These are phyloP conservation scores for Mobula hypostoma DNA, from an alignment of 2,113 vertebrate genomes.

Conservation along the genomic window DNA sequence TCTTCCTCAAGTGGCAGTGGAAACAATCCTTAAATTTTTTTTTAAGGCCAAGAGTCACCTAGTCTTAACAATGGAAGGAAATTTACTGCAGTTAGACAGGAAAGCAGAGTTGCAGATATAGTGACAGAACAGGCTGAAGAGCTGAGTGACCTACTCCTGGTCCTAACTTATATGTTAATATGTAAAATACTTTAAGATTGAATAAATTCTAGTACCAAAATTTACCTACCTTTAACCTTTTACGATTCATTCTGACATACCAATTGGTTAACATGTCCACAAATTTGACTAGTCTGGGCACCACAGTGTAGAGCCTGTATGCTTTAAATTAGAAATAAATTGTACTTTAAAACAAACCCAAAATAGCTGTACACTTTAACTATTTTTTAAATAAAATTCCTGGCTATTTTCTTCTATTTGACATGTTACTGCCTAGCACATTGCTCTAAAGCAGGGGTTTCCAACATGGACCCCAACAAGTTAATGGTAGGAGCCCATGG, in stretches of 20 bases:
- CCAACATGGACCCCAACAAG: too few species aligned
- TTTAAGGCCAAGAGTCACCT: too few species aligned
- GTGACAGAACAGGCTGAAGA: too few species aligned
- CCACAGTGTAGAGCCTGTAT: conserved; percentile 88
- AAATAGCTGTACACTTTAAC: not conserved
- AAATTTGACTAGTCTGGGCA: conserved; percentile 90
- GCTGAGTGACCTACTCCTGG: too few species aligned
- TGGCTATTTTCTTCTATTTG: not conserved
- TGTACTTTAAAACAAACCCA: not conserved
- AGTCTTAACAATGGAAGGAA: too few species aligned
- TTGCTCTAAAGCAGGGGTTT: not conserved
- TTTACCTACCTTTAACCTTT: conserved; percentile 80
- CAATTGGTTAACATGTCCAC: conserved; percentile 95
- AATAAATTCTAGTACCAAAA: not conserved
- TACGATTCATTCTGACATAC: conserved; percentile 93
- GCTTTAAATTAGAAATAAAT: conserved; percentile 54
- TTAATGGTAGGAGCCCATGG: too few species aligned
- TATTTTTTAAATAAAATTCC: not conserved
- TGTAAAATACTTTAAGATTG: not conserved
- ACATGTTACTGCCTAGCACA: not conserved
- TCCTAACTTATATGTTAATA: too few species aligned
- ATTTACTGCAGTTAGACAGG: too few species aligned
- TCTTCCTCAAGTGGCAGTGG: too few species aligned
- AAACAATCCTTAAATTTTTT: too few species aligned
- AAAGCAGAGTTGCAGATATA: too few species aligned